Conservation (phyloP, 2,888 invertebrate species). For the Linnaemya tessellans region DNA sequence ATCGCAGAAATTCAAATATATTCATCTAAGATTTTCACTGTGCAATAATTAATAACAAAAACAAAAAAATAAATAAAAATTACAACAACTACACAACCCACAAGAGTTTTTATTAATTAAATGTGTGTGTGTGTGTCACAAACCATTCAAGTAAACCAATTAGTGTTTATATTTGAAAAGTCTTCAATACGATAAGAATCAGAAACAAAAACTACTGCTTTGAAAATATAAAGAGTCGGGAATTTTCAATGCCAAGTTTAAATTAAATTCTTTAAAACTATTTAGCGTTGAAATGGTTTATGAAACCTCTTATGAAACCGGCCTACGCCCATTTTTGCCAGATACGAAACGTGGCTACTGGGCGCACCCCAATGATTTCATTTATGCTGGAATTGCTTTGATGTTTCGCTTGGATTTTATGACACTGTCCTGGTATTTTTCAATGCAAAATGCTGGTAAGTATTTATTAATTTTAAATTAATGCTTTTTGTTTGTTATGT, state of each 20-base stretch:
- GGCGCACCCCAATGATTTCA: constrained; percentile 89
- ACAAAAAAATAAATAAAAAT: constrained; percentile 7
- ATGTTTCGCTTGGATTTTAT: constrained; percentile 92
- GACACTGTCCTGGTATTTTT: constrained; percentile 85
- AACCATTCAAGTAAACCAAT: not conserved
- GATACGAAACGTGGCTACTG: constrained; percentile 86
- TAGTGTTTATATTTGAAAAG: not conserved
- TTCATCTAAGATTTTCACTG: not conserved
- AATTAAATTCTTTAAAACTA: not conserved
- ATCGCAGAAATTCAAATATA: constrained; percentile 57
- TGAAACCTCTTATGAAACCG: constrained; percentile 80
- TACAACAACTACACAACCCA: not conserved
- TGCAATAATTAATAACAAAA: constrained; percentile 8
- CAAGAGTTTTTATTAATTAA: not conserved
- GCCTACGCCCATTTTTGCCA: constrained; percentile 80
- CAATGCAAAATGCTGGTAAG: constrained; percentile 78
- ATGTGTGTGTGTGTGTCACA: not conserved
- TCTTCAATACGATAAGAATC: constrained; percentile 14
- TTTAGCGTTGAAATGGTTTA: constrained; percentile 76
- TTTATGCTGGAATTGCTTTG: constrained; percentile 90
- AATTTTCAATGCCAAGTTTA: constrained; percentile 55
- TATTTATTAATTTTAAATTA: constrained; percentile 20
- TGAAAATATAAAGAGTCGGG: too few relatives aligned
- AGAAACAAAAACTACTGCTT: too few relatives aligned
- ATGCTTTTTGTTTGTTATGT: too few relatives aligned